Conservation (phyloP, 2,797 vertebrate species). For the Microctenopoma steveboyesi region DNA sequence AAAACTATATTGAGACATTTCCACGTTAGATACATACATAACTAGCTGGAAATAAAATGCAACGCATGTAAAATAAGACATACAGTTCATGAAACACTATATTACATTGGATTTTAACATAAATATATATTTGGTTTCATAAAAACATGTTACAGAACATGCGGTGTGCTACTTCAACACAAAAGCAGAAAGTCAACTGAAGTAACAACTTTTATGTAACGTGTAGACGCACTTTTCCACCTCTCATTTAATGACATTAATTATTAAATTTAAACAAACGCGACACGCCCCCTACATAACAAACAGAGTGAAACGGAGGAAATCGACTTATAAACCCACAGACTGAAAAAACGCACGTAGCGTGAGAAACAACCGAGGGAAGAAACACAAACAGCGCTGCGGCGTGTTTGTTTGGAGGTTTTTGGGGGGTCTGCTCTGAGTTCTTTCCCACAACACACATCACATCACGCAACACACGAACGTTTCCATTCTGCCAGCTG, state of each 20-base stretch:
- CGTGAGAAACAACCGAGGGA: constrained; percentile 23
- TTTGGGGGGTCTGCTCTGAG: not conserved
- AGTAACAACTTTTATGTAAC: not conserved
- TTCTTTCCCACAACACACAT: constrained; percentile 17
- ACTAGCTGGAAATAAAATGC: too few relatives aligned
- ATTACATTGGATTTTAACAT: too few relatives aligned
- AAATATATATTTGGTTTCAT: too few relatives aligned
- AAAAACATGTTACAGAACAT: too few relatives aligned
- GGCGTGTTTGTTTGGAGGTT: constrained; percentile 23
- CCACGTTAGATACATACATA: too few relatives aligned
- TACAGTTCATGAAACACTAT: too few relatives aligned
- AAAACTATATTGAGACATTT: too few relatives aligned
- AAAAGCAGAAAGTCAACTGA: not conserved
- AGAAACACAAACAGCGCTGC: constrained; percentile 29
- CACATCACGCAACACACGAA: too few relatives aligned
- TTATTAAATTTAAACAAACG: not conserved
- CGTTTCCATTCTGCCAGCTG: not conserved
- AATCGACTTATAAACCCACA: constrained; percentile 4
- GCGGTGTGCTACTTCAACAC: not conserved
- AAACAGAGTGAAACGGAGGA: constrained; percentile 36
- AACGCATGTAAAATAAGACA: too few relatives aligned
- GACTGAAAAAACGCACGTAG: not conserved
- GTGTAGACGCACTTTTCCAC: not conserved
- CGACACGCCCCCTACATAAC: not conserved
- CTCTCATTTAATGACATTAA: not conserved